Evolutionary conservation across 2,888 invertebrate genomes (phyloP).

Genomic region (Amiota communis): DNA sequence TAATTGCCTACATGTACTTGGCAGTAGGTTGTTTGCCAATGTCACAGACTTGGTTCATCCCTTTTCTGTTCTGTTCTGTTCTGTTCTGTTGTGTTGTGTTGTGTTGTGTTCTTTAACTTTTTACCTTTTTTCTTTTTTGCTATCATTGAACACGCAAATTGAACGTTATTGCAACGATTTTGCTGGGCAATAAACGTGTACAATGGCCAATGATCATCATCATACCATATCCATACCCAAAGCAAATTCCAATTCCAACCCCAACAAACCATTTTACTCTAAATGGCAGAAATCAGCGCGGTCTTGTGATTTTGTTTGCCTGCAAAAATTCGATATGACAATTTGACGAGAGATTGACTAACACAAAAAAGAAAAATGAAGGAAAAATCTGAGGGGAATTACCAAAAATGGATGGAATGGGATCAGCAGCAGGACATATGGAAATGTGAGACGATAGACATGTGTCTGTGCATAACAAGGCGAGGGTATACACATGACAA

Average conservation of each 20-base stretch:
- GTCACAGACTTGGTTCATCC: background rate
- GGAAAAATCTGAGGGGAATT: conserved; percentile 11
- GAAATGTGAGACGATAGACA: conserved; percentile 5
- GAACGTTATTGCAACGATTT: conserved; percentile 53
- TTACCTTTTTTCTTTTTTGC: conserved; percentile 10
- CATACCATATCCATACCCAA: background rate
- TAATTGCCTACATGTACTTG: conserved; percentile 51
- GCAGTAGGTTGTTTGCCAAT: conserved; percentile 7
- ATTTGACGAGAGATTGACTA: conserved; percentile 41
- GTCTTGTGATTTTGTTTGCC: conserved; percentile 38
- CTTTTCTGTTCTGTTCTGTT: conserved; percentile 8
- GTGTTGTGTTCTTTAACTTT: conserved; percentile 1
- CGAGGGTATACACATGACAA: conserved; percentile 4
- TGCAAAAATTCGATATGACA: conserved; percentile 47
- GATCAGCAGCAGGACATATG: too few relatives aligned
- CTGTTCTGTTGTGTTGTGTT: conserved; percentile 1
- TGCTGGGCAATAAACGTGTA: conserved; percentile 44
- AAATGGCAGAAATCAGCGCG: conserved; percentile 41
- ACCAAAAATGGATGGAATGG: background rate
- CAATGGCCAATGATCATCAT: conserved; percentile 17
- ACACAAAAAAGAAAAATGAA: conserved; percentile 16
- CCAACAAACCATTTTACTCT: conserved; percentile 6
- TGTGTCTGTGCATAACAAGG: background rate
- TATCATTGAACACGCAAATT: conserved; percentile 44
- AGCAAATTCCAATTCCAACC: background rate